phyloP scores from a whole-genome alignment of 2,888 invertebrate species.

The Scelioninae gen. 2 region DNA sequence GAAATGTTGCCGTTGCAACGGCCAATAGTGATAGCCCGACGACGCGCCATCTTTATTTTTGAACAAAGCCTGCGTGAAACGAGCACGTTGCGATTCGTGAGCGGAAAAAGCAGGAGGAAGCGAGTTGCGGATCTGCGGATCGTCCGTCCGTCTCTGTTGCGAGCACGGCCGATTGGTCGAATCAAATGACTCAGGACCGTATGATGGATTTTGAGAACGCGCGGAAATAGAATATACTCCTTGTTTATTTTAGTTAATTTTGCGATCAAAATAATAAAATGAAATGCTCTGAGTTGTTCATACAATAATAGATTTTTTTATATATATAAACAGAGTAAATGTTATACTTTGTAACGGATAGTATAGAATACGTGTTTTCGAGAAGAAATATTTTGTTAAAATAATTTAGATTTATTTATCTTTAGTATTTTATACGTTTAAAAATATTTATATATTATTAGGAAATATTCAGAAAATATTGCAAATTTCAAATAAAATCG shows the following conservation, averaged over 20 bases:
- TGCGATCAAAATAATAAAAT: no score
- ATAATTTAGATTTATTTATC: no score
- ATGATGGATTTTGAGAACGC: background rate
- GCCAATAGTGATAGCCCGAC: slow-evolving; percentile 75
- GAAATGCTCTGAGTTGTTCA: no score
- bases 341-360: no score
- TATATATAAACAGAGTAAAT: no score
- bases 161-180: slow-evolving; percentile 10
- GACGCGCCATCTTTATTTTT: slow-evolving; percentile 90
- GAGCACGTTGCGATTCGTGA: slow-evolving; percentile 57
- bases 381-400: no score
- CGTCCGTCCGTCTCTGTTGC: background rate
- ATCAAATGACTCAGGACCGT: slow-evolving; percentile 9
- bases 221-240: background rate
- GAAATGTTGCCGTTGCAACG: slow-evolving; percentile 50
- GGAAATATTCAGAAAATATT: no score
- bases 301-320: no score
- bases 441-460: no score
- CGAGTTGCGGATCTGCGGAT: slow-evolving; percentile 6
- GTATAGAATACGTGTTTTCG: no score
- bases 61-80: slow-evolving; percentile 78
- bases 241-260: slow-evolving; percentile 4
- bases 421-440: no score
- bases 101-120: slow-evolving; percentile 18
- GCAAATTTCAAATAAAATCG: no score